Conservation (phyloP, 2,797 vertebrate species). For the Atherinosoma microstoma region DNA sequence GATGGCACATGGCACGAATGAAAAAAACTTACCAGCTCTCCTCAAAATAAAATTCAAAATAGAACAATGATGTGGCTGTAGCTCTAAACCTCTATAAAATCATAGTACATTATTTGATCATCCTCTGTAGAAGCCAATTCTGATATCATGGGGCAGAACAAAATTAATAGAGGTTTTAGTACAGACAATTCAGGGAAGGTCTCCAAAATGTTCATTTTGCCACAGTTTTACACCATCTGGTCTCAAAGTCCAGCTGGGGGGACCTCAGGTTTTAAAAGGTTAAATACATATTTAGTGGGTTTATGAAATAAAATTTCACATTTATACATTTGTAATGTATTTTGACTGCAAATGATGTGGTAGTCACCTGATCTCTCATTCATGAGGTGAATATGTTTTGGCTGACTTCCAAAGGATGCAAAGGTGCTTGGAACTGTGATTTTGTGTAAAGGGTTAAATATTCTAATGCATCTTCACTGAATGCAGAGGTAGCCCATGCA, state of each 20-base stretch:
- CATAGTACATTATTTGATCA: too few species aligned
- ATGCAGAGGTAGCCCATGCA: constrained; percentile 15
- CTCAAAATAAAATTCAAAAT: too few species aligned
- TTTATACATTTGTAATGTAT: too few species aligned
- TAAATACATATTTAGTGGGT: constrained; percentile 22
- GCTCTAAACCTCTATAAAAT: too few species aligned
- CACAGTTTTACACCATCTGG: neutral
- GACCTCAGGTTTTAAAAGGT: neutral
- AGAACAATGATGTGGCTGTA: too few species aligned
- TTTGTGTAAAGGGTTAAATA: constrained; percentile 30
- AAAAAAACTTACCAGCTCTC: too few species aligned
- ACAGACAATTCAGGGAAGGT: too few species aligned
- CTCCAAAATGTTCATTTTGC: neutral
- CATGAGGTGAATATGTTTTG: neutral
- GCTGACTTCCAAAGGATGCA: neutral
- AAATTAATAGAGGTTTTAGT: too few species aligned
- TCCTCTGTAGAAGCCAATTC: too few species aligned
- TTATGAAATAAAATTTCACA: neutral
- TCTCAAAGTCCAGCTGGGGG: neutral
- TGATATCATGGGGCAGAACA: too few species aligned
- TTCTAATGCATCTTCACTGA: constrained; percentile 5
- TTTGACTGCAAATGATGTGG: too few species aligned
- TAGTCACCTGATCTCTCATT: neutral
- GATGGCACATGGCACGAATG: too few species aligned
- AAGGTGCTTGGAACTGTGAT: neutral